Percentiles rank a stretch among this genome's conserved stretches.
Conservation (phyloP, 1,140 invertebrate genomes). For the Telenomus remus region DNA sequence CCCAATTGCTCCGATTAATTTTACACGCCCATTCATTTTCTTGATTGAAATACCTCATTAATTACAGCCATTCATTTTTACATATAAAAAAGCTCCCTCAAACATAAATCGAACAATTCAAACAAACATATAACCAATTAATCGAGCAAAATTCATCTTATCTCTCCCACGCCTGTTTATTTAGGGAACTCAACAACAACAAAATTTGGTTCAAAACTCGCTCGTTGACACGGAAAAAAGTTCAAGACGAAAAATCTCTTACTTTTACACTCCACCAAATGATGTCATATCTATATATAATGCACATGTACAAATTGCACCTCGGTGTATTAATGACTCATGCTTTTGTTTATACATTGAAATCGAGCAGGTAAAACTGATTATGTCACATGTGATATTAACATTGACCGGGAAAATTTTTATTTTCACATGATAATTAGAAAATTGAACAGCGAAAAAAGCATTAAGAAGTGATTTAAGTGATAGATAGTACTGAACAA, state of each 20-base stretch:
- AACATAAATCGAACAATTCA: no score
- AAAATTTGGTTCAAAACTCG: background rate
- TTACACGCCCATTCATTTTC: no score
- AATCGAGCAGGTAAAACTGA: constrained; percentile 24
- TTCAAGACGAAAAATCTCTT: constrained; percentile 17
- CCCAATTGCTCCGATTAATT: constrained; percentile 14
- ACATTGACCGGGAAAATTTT: no score
- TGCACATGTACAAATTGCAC: constrained; percentile 29
- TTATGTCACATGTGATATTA: constrained; percentile 16
- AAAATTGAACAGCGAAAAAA: background rate
- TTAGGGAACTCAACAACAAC: no score
- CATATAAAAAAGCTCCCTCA: no score
- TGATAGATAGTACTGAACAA: background rate
- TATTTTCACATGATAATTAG: no score
- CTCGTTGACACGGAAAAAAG: constrained; percentile 10
- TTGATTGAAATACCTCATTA: no score
- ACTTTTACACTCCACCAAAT: constrained; percentile 26
- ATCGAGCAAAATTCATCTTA: no score
- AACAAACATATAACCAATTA: no score
- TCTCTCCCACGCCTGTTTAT: no score
- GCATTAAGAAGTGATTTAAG: background rate
- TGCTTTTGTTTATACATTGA: constrained; percentile 42
- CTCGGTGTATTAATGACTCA: constrained; percentile 33
- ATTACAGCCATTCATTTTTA: no score
- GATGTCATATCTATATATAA: constrained; percentile 61